Evolutionary conservation across 2,113 vertebrate species (phyloP), one percentile per base, ranked within the genome.

Genomic region (Nothobranchius furzeri): DNA sequence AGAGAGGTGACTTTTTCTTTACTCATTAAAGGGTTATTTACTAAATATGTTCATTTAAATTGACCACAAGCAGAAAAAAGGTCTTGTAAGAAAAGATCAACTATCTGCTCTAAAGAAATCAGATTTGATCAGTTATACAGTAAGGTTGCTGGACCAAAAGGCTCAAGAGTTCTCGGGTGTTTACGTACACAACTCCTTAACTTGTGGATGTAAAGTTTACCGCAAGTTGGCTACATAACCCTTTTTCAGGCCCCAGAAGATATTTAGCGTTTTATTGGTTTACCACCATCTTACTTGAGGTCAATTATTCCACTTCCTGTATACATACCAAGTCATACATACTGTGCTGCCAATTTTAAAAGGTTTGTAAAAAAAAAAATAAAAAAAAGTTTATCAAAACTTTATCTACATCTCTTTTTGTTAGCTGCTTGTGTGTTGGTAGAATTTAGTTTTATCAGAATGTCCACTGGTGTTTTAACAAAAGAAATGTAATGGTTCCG

Each of bases 61-160:
- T 30, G 30, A 67, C 37, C 60, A 61, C 73, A 4, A 61, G 51
- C 49, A 60, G 37, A 40, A 8, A 8, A 75, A 53, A 68, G 20
- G 30, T 24, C 10, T 60, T 74, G 58, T 67, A 48, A 25, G 60
- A 59, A 69, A 68, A 63, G 20, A 46, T 40, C 42, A 58, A 30
- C 62, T 37, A 68, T 62, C 66, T 42, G 20, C 54, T 70, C 30
- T 30, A 30, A 30, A 30, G 37, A 57, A 57, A 17, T 25, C 53
- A 58, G 57, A 75, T 80, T 61, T 74, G 59, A 61, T 65, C 48
- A 82, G 64, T 76, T 81, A 47, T 78, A 75, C 47, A 42, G 60
- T 56, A 40, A 73, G 79, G 64, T 85, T 70, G 70, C 72, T 84
- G 86, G 85, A 88, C 88, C 90, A 89, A 89, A 84, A 85, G 37